Base-by-base conservation (phyloP, 2,113 vertebrate genomes). In the Rhombomys opimus region DNA sequence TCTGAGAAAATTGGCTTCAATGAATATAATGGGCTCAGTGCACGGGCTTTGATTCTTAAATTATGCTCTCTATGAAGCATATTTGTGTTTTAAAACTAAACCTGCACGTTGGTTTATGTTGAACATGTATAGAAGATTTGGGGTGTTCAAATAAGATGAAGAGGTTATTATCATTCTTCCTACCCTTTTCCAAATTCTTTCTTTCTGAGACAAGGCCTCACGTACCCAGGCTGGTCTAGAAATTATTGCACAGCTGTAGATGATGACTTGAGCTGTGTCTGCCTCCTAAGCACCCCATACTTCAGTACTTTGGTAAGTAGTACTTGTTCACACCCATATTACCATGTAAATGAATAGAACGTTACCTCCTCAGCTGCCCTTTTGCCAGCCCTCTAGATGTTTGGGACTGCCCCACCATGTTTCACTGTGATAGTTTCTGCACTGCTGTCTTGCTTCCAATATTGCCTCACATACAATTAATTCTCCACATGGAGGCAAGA, bases 1-100 rank as follows among this genome's bases (percentile, higher is more conserved):
- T 50, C 82, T 63, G 57, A 87, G 94, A 87, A 97, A 93, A 96
- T 50, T 80, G 73, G 57, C 57, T 86, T 76, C n/a, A 38, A 65
- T 86, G 82, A 93, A 59, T 84, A 84, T 50, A 88, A 61, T 0
- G 52, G 61, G 46, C 41, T 68, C 75, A 77, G 25, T 14, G 20
- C 61, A 65, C 2, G 7, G 25, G 35, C n/a, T 93, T 65, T 50
- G 35, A 1, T 94, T 87, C 82, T 89, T 46, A 35, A 84, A 82
- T 67, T 20, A 91, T 85, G 22, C 14, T 76, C 88, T 93, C 85
- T 54, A 90, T 41, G 70, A 80, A 73, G 72, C 20, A 75, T 25
- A 50, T 80, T 67, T 8, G 35, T 75, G 30, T 92, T 72, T 88
- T 77, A 89, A 78, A 88, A 87, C 81, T 46, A 94, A 94, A 92